phyloP scores from a whole-genome alignment of 92 coral and sea anemone species.

The Epizoanthus fatuus region DNA sequence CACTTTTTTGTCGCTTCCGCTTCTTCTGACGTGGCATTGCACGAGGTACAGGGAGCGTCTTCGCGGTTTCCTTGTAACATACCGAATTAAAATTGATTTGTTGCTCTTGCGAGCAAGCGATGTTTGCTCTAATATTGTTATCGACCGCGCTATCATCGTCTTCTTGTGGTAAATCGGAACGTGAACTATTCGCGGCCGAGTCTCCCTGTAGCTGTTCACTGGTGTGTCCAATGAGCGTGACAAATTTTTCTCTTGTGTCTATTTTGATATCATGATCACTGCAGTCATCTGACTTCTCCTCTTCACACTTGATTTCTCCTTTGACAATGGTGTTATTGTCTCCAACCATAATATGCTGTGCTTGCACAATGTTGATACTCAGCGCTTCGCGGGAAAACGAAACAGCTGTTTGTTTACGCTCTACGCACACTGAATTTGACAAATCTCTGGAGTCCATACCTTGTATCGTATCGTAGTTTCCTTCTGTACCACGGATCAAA shows the following conservation, averaged over 20 bases:
- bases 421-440: background rate
- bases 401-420: conserved; percentile 23
- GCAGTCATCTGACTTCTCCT: background rate
- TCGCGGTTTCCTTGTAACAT: background rate
- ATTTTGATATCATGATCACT: background rate
- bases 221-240: background rate
- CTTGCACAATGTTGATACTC: background rate
- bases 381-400: background rate
- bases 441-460: background rate
- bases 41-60: background rate
- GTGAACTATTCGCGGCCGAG: background rate
- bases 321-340: background rate
- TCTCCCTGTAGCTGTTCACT: conserved; percentile 2
- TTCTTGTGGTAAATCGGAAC: background rate
- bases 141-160: background rate
- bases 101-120: background rate
- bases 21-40: background rate
- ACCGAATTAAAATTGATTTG: background rate
- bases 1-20: background rate
- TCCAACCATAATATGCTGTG: background rate
- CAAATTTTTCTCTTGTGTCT: background rate
- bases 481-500: background rate
- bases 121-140: background rate
- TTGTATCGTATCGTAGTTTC: background rate
- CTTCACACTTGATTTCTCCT: background rate